Base-by-base conservation (phyloP, 2,888 invertebrate genomes). In the Pammene fasciana region DNA sequence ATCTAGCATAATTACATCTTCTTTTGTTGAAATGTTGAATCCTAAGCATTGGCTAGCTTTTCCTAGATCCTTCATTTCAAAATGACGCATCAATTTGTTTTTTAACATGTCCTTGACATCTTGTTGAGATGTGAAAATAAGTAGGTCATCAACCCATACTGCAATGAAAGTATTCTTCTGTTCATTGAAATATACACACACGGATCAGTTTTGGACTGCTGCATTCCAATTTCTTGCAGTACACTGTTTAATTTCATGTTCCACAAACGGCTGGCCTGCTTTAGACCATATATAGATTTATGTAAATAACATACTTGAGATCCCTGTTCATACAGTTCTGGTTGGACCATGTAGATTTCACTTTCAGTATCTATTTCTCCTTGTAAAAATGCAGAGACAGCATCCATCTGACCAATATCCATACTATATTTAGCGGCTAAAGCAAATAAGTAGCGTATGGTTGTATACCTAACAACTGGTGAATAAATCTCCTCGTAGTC, bases 211-310 rank as follows among this genome's bases (percentile, higher is more conserved):
- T 72, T 71, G 13, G 73, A 74, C 61, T 68, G 68, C 54, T 66
- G 4, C 61, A 72, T 50, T 41, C 71, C 73, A 14, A 74, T 67
- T 41, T 65, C 60, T 10, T 41, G 45, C 67, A 71, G 54, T 18
- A 67, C 26, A 68, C 14, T 45, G 16, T 73, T 72, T 9, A 76
- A 36, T 61, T 76, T 75, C 6, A 55, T 5, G 45, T 76, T 77
- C 76, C 75, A 78, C 14, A 70, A 72, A 6, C 75, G 26, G 65
- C 74, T 75, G 8, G 76, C 76, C 14, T 76, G 76, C 48, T 76
- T 76, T 0, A 77, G 72, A 0, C 74, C 71, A 36, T 74, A 74
- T 45, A 74, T 43, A 18, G 71, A 72, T 68, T 65, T 59, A n/a
- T 72, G 70, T 34, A 73, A 18, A 10, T 60, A 55, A 18, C 70